Conservation (phyloP, 2,113 vertebrate genomes). For the Bettongia penicillata region DNA sequence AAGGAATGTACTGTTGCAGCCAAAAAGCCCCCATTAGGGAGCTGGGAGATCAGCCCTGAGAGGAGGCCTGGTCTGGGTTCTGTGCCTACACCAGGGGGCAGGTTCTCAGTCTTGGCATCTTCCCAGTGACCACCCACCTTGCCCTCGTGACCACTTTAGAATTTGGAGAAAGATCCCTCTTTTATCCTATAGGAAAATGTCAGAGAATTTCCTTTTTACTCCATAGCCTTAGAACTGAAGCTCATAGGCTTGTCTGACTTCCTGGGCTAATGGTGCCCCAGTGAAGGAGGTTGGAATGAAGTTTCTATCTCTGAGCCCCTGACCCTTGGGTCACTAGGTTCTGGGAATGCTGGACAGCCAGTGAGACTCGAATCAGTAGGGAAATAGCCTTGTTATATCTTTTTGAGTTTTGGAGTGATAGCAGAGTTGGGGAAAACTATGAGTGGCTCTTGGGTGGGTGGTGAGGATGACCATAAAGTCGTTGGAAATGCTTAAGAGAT, state of each 20-base stretch:
- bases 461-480: background rate
- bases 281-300: background rate
- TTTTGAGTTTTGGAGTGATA: background rate
- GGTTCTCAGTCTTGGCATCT: background rate
- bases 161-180: background rate
- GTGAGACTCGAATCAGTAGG: background rate
- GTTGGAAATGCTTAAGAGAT: background rate
- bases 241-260: background rate
- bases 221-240: background rate
- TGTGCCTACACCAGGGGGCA: background rate
- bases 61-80: background rate
- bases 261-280: background rate
- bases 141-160: background rate
- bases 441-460: background rate
- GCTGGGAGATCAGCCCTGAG: background rate
- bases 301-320: background rate
- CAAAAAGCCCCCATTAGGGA: background rate
- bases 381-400: background rate
- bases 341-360: background rate
- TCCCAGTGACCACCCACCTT: background rate
- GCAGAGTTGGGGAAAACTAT: background rate
- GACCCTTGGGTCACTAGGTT: background rate
- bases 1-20: conserved; percentile 64
- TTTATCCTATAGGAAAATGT: background rate
- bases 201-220: background rate